Evolutionary conservation across 1,140 invertebrate species (phyloP), one percentile per base, ranked within the genome.

Genomic region (Diuraphis noxia): DNA sequence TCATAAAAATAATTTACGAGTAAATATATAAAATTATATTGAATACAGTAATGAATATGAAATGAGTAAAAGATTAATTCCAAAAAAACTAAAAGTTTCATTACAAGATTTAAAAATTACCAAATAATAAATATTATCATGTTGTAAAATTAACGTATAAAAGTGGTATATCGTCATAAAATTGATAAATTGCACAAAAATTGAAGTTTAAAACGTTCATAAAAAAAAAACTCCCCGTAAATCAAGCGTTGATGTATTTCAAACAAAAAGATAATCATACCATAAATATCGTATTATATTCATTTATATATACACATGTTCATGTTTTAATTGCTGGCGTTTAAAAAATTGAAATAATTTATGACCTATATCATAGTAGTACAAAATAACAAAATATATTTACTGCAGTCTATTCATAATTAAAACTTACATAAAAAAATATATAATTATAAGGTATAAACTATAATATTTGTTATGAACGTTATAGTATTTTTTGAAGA

Each of bases 1-100:
- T 72, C 56, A 72, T 72, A 72, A 72, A 72, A 72, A 72, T 72
- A 72, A 72, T 72, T 72, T 72, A 72, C 56, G 56, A 72, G 30
- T 72, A 2, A 72, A n/a, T 72, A n/a, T 72, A 72, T 30, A 49
- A 72, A 72, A 72, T n/a, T 72, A n/a, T 72, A 72, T 72, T n/a
- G 30, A 72, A 72, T 72, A 72, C 56, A 72, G 30, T 72, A 72
- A 72, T 72, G 56, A 72, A 72, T 72, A 72, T 72, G 56, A 72
- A 72, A n/a, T 72, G 56, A 72, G 56, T n/a, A 72, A n/a, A 72
- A 72, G 30, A 72, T n/a, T n/a, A n/a, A 72, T 72, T n/a, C 30
- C 13, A 72, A 72, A 72, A 72, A 72, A 72, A n/a, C 13, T 72
- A 72, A 72, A 72, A n/a, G n/a, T 72, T n/a, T 72, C 56, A 72